phyloP scores from a whole-genome alignment of 1,140 invertebrate species.

The Spodoptera frugiperda region DNA sequence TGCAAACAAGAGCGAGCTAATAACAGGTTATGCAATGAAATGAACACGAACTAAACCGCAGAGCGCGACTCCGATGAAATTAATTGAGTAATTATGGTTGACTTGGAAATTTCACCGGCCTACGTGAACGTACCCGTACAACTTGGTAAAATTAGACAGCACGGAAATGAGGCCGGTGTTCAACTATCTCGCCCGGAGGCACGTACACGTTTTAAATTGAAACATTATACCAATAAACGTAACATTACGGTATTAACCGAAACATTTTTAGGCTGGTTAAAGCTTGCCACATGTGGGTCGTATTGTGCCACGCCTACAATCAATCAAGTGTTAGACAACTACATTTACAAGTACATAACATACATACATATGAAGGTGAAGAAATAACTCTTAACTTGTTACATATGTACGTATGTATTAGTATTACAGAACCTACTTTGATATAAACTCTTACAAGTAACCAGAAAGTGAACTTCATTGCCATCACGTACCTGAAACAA shows the following conservation, averaged over 20 bases:
- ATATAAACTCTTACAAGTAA: no score
- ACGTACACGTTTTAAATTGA: slow-evolving; percentile 20
- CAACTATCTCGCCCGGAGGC: background rate
- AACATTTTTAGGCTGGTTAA: slow-evolving; percentile 18
- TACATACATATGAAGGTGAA: no score
- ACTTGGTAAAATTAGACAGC: slow-evolving; percentile 32
- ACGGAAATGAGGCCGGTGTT: slow-evolving; percentile 36
- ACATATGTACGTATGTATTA: no score
- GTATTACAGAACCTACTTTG: no score
- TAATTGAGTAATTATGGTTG: slow-evolving; percentile 66
- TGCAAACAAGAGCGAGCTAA: slow-evolving; percentile 61
- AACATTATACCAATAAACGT: slow-evolving; percentile 27
- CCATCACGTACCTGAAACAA: no score
- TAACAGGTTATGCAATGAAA: slow-evolving; percentile 66
- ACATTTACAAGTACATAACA: background rate
- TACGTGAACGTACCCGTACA: slow-evolving; percentile 14
- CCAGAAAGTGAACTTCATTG: no score
- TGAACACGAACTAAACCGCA: slow-evolving; percentile 55
- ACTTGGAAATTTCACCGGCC: slow-evolving; percentile 51
- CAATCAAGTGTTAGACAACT: background rate
- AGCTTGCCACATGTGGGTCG: background rate
- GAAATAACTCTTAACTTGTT: no score
- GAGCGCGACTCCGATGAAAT: slow-evolving; percentile 54
- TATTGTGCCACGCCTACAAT: background rate
- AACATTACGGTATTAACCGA: slow-evolving; percentile 9